A percentile compares a stretch with the other conserved stretches of the same genome.
Evolutionary conservation across 2,888 invertebrate genomes (phyloP).

Genomic region (Trissolcus japonicus): DNA sequence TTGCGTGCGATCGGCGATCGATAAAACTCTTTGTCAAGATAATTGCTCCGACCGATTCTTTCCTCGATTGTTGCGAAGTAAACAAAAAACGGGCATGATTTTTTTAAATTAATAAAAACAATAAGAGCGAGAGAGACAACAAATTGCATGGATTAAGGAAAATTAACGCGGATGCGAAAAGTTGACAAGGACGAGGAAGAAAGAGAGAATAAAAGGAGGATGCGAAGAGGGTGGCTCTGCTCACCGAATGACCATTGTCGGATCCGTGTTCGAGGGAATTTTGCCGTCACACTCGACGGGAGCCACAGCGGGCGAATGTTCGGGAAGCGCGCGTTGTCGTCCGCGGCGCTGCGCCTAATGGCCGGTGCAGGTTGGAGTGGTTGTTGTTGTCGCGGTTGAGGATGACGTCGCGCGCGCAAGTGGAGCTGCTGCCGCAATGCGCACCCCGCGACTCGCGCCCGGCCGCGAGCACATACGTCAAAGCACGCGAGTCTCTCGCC

Average conservation of each 20-base stretch:
- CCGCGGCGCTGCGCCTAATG: neutral
- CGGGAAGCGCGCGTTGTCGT: constrained; percentile 11
- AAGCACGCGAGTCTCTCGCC: constrained; percentile 1
- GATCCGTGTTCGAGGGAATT: constrained; percentile 73
- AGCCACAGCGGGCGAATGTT: constrained; percentile 63
- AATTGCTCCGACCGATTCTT: no score
- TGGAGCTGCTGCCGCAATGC: constrained; percentile 42
- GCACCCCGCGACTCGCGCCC: constrained; percentile 35
- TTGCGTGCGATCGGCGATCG: no score
- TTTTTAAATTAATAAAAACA: neutral
- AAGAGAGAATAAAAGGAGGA: neutral
- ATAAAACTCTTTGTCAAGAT: neutral
- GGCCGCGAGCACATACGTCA: constrained; percentile 14
- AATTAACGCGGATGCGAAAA: neutral
- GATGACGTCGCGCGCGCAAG: constrained; percentile 30
- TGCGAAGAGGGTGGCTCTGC: constrained; percentile 20
- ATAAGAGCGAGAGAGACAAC: neutral
- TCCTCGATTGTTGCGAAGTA: no score
- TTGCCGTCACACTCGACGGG: constrained; percentile 70
- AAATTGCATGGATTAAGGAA: no score
- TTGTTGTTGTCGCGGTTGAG: constrained; percentile 8
- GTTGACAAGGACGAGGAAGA: neutral
- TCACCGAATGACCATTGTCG: constrained; percentile 75
- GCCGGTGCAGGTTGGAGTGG: constrained; percentile 3
- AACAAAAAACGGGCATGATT: no score